These are phyloP conservation scores for Odontocolon sp. DNA, from an alignment of 2,888 invertebrate species.

Conservation along the genomic window DNA sequence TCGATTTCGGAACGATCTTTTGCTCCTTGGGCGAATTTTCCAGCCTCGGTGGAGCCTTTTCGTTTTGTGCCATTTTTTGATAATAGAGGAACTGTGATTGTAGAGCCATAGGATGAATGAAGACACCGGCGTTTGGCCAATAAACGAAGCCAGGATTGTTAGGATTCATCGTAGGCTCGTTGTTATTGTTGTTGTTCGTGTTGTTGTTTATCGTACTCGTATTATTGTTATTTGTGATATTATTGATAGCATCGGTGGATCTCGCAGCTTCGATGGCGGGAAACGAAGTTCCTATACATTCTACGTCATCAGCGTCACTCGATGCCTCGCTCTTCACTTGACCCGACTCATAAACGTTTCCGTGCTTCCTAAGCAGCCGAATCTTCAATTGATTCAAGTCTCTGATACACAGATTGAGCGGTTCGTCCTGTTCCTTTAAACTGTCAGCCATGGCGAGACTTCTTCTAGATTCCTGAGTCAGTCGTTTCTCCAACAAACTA, in stretches of 20 bases:
- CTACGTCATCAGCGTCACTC: conserved; percentile 82
- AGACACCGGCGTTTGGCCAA: conserved; percentile 87
- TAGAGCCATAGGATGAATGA: conserved; percentile 88
- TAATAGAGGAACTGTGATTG: conserved; percentile 89
- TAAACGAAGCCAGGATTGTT: conserved; percentile 83
- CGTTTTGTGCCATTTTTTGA: conserved; percentile 86
- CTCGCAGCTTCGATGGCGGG: conserved; percentile 51
- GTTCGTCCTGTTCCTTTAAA: conserved; percentile 85
- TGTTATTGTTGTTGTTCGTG: conserved; percentile 79
- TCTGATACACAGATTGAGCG: conserved; percentile 91
- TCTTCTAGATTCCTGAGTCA: conserved; percentile 86
- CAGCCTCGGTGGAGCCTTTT: conserved; percentile 71
- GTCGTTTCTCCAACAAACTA: conserved; percentile 86
- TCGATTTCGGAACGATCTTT: conserved; percentile 80
- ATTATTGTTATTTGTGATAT: conserved; percentile 50
- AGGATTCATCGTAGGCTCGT: conserved; percentile 77
- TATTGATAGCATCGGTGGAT: conserved; percentile 52
- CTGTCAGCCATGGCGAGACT: conserved; percentile 78
- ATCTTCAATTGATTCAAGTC: conserved; percentile 88
- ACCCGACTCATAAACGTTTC: conserved; percentile 84
- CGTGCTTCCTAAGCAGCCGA: conserved; percentile 84
- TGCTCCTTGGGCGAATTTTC: conserved; percentile 69
- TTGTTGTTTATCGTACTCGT: conserved; percentile 56
- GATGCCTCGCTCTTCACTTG: conserved; percentile 84
- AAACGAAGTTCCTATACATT: conserved; percentile 77